phyloP scores from a whole-genome alignment of 2,888 invertebrate genomes.

The Drosophila imparisetae region DNA sequence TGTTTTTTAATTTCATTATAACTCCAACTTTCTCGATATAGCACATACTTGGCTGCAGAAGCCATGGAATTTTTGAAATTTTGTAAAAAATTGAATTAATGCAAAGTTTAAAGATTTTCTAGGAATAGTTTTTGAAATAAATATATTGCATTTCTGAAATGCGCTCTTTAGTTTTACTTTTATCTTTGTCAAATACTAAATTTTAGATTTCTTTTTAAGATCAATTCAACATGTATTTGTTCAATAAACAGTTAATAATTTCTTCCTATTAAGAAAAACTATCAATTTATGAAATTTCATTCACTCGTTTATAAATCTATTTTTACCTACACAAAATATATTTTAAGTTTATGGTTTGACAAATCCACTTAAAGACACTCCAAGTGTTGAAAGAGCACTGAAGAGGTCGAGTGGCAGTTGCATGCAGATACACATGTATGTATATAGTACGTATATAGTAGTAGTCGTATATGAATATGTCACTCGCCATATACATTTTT shows the following conservation, averaged over 20 bases:
- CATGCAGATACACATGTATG: conserved; percentile 38
- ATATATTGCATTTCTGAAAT: background rate
- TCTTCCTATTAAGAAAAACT: background rate
- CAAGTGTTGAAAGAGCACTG: conserved; percentile 72
- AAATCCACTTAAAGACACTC: conserved; percentile 46
- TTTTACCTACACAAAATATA: background rate
- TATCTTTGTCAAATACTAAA: background rate
- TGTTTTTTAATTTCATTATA: background rate
- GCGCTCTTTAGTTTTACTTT: background rate
- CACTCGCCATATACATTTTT: conserved; percentile 64
- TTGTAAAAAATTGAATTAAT: background rate
- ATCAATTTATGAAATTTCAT: background rate
- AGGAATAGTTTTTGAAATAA: background rate
- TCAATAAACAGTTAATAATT: background rate
- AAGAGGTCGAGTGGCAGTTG: conserved; percentile 45
- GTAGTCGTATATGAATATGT: conserved; percentile 60
- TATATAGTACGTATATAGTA: conserved; percentile 14
- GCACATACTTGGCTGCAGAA: background rate
- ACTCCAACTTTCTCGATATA: background rate
- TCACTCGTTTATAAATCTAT: conserved; percentile 6
- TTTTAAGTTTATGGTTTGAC: conserved; percentile 12
- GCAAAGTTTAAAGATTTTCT: background rate
- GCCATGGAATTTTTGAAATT: background rate
- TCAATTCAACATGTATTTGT: background rate
- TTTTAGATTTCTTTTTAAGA: background rate